Evolutionary conservation across 1,140 invertebrate species (phyloP), one percentile per base, ranked within the genome.

Genomic region (Heterodera schachtii): DNA sequence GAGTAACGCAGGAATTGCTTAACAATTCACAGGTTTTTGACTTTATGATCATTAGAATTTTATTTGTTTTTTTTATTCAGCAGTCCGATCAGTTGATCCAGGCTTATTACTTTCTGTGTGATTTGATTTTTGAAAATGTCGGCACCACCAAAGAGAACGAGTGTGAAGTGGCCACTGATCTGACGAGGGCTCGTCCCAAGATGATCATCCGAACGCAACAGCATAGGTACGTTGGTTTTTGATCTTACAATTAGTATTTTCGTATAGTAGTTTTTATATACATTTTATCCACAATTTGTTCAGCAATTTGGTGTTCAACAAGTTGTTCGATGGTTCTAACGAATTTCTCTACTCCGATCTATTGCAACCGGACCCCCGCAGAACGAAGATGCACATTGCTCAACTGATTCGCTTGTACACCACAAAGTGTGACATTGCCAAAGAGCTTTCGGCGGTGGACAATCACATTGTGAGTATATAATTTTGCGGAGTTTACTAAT

Each of bases 311-410:
- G 21, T 82, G 11, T 82, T 82, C 80, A 66, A 73, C 69, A 74
- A 78, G 21, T 46, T 82, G 73, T 74, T 82, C 47, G 67, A 81
- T n/a, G 81, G 78, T 3, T 60, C 69, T 8, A 52, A 66, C 41
- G 79, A 82, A 7, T 82, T 82, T 46, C 57, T 47, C 21, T 82
- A 82, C 64, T 71, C 76, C 44, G 81, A 82, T 73, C 44, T 82
- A 3, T 70, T 82, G 44, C 78, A 74, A 19, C 81, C 81, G 9
- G 77, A 82, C n/a, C 13, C 75, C 4, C 41, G 60, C 4, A 52
- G 75, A 21, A 82, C 81, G 11, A 43, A 52, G 6, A 49, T 31
- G 60, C 71, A 73, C 11, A 21, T 82, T 0, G 19, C 60, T 9
- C 81, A 83, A 16, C 71, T 82, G 4, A 82, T 82, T 21, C 46